Evolutionary conservation across 1,140 invertebrate genomes (phyloP), one percentile per base, ranked within the genome.

Genomic region (Carcinoscorpius rotundicauda): DNA sequence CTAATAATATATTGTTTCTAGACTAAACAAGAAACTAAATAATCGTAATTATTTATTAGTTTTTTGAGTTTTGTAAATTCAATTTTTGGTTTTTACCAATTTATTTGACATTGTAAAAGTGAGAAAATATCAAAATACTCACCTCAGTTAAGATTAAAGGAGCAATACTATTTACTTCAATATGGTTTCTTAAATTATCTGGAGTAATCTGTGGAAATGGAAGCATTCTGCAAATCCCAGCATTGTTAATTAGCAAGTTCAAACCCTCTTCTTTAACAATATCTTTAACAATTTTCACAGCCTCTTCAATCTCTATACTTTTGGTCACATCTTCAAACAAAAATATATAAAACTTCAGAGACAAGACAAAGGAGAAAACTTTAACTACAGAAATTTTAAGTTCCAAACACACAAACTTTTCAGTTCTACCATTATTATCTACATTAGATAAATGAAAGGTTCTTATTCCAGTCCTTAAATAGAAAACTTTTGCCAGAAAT

Each of bases 201-300:
- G 81, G 75, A 72, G 85, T 87, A 0, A 89, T 84, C 9, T 84
- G 74, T 49, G 80, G 79, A 5, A 93, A 77, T 3, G 86, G 53
- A 55, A 64, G 85, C 91, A 75, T 87, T 89, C n/a, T 55, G 53
- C 6, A 55, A 51, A 87, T 78, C 10, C 88, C 91, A 52, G 90
- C 91, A 80, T 91, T 93, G 73, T 93, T 93, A 56, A 93, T 84
- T 2, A 94, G 77, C 29, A 93, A 79, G 76, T 91, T 91, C 0
- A 93, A 76, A 4, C 89, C 90, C 60, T 79, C 73, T 6, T 82
- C 79, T 60, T 84, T 82, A 3, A 88, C 81, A 53, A 64, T 81
- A 70, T 67, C 58, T 49, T 65, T n/a, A 0, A 55, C 53, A 8
- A 8, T 6, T 55, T 55, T 55, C 53, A n/a, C n/a, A 55, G 53